Base-by-base conservation (phyloP, 2,113 vertebrate species). In the Telmatochromis sp. region DNA sequence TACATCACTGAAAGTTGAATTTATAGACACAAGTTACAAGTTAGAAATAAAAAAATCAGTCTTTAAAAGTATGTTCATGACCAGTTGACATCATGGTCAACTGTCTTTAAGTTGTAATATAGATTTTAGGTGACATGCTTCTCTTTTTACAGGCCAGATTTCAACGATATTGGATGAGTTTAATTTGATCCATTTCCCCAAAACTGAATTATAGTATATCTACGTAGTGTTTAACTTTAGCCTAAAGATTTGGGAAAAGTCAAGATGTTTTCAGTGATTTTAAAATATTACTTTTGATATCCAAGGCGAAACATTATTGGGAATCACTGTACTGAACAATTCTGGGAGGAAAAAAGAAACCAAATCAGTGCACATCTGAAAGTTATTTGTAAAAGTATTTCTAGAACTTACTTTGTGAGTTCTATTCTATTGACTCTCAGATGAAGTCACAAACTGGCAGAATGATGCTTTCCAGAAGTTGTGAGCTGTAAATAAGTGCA, bases 401-500 rank as follows among this genome's bases (percentile, higher is more conserved):
- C 65, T 45, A 73, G 12, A 73, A 26, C 65, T 75, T 53, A 58
- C 23, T 49, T 82, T 60, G 12, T 58, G 57, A 40, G 9, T 40
- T 53, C 3, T 53, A 53, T 54, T 45, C 15, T 13, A 13, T 13
- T 31, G 17, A 49, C 73, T 78, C 45, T 51, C 26, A 47, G 73
- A 78, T 31, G 0, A 51, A n/a, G 45, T 31, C 9, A 5, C 23
- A 19, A 78, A 75, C 42, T 12, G 31, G 4, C 54, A 65, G 54
- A 6, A 49, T 2, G n/a, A 47, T 6, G 19, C 40, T 53, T 73
- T 42, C 26, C 63, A 49, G 45, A 21, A 63, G 35, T 9, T 49
- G 51, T 26, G 26, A 85, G 31, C 15, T 55, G 15, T 84, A 33
- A 55, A 75, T 28, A 89, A 92, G 90, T 92, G 93, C 89, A 91